Conservation (phyloP, 2,797 vertebrate genomes). For the Numenius phaeopus region DNA sequence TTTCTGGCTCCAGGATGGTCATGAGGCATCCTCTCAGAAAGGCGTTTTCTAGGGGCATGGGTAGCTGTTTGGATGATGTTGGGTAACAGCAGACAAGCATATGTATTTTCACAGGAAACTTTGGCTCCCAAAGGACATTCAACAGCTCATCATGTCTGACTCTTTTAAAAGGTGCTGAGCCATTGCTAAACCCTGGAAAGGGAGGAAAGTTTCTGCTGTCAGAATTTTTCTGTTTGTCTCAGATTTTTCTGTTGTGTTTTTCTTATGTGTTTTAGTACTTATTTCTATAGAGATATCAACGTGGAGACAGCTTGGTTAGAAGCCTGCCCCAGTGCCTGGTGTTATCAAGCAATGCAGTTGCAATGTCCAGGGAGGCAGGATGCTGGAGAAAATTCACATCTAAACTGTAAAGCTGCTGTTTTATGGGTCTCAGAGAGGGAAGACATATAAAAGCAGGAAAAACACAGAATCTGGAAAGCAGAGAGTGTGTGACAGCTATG, state of each 20-base stretch:
- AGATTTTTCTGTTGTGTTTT: conserved; percentile 7
- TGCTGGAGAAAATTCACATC: neutral
- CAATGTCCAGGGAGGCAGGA: neutral
- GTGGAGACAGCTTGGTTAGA: neutral
- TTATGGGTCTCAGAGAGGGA: neutral
- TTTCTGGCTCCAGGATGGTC: neutral
- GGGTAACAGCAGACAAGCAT: conserved; percentile 4
- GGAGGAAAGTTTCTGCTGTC: neutral
- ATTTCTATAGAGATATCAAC: neutral
- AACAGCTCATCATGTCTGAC: conserved; percentile 39
- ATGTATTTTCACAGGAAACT: conserved; percentile 24
- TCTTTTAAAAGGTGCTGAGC: conserved; percentile 48
- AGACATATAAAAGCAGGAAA: neutral
- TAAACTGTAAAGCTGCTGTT: neutral
- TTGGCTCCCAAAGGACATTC: conserved; percentile 32
- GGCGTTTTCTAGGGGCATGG: neutral
- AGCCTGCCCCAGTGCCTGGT: neutral
- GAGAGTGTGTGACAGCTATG: neutral
- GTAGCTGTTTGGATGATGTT: neutral
- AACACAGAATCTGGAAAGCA: neutral
- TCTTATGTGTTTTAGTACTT: neutral
- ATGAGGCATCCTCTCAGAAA: neutral
- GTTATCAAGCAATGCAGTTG: neutral
- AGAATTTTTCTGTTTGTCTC: conserved; percentile 13
- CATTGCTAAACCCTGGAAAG: neutral